Evolutionary conservation across 2,113 vertebrate species (phyloP).

Genomic region (Piprites chloris): DNA sequence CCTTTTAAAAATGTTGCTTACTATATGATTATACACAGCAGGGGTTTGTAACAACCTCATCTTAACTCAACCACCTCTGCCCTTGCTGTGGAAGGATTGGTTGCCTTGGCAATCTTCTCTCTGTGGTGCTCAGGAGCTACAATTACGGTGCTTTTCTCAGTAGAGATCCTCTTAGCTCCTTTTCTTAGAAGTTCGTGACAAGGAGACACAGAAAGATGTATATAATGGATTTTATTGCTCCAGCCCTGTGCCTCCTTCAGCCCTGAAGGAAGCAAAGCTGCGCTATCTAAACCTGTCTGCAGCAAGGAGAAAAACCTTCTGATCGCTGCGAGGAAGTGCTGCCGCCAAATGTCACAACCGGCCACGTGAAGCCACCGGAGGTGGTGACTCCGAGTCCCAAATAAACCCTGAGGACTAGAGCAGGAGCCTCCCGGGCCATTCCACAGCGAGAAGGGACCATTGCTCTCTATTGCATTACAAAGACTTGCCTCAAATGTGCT

Average conservation of each 20-base stretch:
- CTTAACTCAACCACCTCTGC: conserved; percentile 58
- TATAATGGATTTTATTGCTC: conserved; percentile 70
- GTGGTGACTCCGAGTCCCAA: neutral
- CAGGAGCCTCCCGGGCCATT: neutral
- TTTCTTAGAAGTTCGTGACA: conserved; percentile 71
- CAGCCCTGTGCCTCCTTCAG: neutral
- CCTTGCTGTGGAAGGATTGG: conserved; percentile 60
- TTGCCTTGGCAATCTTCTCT: conserved; percentile 75
- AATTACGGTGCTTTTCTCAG: conserved; percentile 73
- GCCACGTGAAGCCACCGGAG: neutral
- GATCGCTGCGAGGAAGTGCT: neutral
- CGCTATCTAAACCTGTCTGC: conserved; percentile 11
- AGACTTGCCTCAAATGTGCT: neutral
- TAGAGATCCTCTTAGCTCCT: conserved; percentile 67
- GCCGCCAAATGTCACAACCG: neutral
- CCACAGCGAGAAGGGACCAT: neutral
- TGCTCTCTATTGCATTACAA: neutral
- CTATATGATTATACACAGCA: conserved; percentile 70
- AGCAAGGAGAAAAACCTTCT: conserved; percentile 1
- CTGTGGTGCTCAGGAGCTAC: conserved; percentile 45
- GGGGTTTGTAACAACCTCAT: conserved; percentile 65
- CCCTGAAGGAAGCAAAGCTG: neutral
- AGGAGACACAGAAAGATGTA: conserved; percentile 65
- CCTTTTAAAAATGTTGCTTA: conserved; percentile 74
- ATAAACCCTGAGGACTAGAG: neutral